phyloP scores from a whole-genome alignment of 2,113 vertebrate genomes.

The Mormoops blainvillei region DNA sequence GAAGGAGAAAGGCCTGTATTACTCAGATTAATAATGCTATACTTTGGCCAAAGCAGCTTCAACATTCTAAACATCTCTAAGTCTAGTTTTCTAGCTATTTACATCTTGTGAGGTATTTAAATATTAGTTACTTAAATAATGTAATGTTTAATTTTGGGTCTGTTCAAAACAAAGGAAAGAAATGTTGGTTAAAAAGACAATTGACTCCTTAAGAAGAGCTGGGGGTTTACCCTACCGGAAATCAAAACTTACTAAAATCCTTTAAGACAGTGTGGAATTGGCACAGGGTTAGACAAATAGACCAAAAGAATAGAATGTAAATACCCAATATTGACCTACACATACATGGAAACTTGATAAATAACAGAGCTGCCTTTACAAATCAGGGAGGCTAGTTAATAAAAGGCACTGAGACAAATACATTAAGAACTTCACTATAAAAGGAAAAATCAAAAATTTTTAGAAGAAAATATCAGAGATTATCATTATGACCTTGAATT shows the following conservation, averaged over 20 bases:
- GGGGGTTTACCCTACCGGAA: background rate
- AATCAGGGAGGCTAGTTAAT: background rate
- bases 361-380: background rate
- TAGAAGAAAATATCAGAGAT: constrained; percentile 2
- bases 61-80: background rate
- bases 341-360: background rate
- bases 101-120: background rate
- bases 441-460: background rate
- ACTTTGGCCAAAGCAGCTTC: background rate
- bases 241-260: background rate
- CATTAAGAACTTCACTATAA: background rate
- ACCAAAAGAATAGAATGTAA: background rate
- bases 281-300: background rate
- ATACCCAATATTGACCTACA: background rate
- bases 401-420: background rate
- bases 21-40: background rate
- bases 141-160: background rate
- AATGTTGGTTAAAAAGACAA: background rate
- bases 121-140: constrained; percentile 24
- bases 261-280: constrained; percentile 1
- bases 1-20: background rate
- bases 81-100: background rate
- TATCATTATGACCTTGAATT: background rate
- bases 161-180: constrained; percentile 36
- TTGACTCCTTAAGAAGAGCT: constrained; percentile 4